A percentile compares a stretch with the other conserved stretches of the same genome.
phyloP scores from a whole-genome alignment of 2,888 invertebrate species.

The Eubasilissa splendida region DNA sequence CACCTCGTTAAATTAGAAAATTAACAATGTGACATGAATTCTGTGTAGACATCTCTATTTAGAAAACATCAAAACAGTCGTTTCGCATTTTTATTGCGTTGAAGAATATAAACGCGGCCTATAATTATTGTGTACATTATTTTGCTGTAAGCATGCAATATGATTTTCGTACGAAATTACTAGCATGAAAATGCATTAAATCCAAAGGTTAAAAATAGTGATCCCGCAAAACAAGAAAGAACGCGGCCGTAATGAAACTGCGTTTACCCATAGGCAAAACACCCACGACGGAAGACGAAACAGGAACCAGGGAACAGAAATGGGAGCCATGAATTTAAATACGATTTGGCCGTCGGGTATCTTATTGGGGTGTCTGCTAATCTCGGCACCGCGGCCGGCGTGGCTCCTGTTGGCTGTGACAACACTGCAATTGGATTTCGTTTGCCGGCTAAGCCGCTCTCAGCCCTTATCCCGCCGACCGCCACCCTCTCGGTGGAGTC shows the following conservation, averaged over 20 bases:
- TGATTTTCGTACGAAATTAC: no score
- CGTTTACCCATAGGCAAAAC: constrained; percentile 21
- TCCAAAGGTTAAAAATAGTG: no score
- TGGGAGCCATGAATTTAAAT: constrained; percentile 41
- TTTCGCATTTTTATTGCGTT: no score
- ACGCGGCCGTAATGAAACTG: neutral
- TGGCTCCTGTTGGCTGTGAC: constrained; percentile 50
- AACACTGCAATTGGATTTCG: constrained; percentile 57
- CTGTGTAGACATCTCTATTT: no score
- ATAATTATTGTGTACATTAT: no score
- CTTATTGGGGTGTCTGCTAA: constrained; percentile 54
- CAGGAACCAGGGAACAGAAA: neutral
- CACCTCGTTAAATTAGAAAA: no score
- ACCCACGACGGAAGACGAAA: neutral
- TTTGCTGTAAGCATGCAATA: no score
- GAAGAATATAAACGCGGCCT: no score
- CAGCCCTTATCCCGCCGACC: constrained; percentile 33
- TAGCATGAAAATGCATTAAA: no score
- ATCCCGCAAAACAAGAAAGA: neutral
- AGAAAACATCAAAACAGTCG: no score
- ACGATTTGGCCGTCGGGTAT: constrained; percentile 41
- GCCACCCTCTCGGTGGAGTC: neutral
- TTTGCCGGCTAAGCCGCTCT: constrained; percentile 42
- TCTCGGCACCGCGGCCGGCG: constrained; percentile 45
- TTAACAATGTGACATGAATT: no score